Evolutionary conservation across 2,888 invertebrate genomes (phyloP), one percentile per base, ranked within the genome.

Genomic region (Sepioteuthis lessoniana): DNA sequence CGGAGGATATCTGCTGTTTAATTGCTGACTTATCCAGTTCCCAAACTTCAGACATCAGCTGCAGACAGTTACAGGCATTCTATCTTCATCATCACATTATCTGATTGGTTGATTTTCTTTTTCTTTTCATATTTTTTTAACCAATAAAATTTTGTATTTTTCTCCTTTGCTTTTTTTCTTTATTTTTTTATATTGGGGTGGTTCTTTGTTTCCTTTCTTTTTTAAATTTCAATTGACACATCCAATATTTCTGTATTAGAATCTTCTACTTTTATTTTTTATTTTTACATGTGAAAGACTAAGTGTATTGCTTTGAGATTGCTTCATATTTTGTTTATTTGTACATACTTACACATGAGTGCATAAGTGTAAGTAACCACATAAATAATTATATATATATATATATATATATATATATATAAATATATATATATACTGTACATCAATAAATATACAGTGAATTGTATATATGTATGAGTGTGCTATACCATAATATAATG

Each of bases 11-110:
- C 76, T 76, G 13, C n/a, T 76, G 35, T 76, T 76, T 76, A 76
- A 76, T 76, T 76, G 76, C 76, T 76, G 76, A 76, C 76, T 76
- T 76, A 76, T 76, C 76, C 76, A 76, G 76, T 76, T 76, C n/a
- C n/a, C n/a, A 76, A 76, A 76, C 76, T 35, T 76, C n/a, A 76
- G 76, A 76, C 76, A n/a, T 76, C 76, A 76, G 76, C 76, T 76
- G 76, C 76, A 76, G 76, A 76, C 76, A 76, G 35, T 76, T 76
- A n/a, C 76, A 76, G 76, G 76, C 76, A 76, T 25, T 42, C 76
- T 76, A 76, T 76, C 76, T 76, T 76, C 76, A 76, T 35, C 76
- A 76, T 76, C 76, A 35, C n/a, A 13, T 76, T 35, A 35, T 76
- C n/a, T 76, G 76, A 76, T 76, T 76, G 76, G 76, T 35, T 35